Evolutionary conservation across 2,888 invertebrate genomes (phyloP).

Genomic region (Spialia ferax): DNA sequence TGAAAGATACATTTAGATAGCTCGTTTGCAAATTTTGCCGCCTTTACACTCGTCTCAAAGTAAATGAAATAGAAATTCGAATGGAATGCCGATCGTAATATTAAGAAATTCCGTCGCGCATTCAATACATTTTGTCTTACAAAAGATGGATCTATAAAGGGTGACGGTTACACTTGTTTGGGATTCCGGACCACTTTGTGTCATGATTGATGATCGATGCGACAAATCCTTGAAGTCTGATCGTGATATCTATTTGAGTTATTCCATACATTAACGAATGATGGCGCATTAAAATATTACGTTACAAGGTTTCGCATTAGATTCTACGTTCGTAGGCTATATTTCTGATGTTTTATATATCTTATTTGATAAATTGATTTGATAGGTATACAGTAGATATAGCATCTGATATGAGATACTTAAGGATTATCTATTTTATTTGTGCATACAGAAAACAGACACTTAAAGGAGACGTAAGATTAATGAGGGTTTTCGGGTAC

Average conservation of each 20-base stretch:
- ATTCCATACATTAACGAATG: neutral
- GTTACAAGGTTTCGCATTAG: neutral
- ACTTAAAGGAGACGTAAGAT: too few relatives aligned
- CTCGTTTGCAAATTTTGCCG: neutral
- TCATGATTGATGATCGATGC: constrained; percentile 34
- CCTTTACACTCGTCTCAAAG: neutral
- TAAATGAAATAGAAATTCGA: neutral
- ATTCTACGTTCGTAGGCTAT: too few relatives aligned
- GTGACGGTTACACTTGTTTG: constrained; percentile 13
- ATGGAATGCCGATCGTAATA: neutral
- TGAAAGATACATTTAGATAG: neutral
- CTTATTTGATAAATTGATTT: too few relatives aligned
- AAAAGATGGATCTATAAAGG: constrained; percentile 26
- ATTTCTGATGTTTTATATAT: too few relatives aligned
- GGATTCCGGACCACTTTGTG: constrained; percentile 18
- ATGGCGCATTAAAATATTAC: constrained; percentile 6
- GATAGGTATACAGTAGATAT: too few relatives aligned
- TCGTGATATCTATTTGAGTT: constrained; percentile 11
- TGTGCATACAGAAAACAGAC: too few relatives aligned
- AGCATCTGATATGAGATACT: too few relatives aligned
- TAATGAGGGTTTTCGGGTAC: too few relatives aligned
- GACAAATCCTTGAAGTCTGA: constrained; percentile 10
- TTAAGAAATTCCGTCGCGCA: neutral
- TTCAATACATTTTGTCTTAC: constrained; percentile 20
- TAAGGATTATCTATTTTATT: too few relatives aligned